These are phyloP conservation scores for Spinibarbus caldwelli DNA, from an alignment of 2,797 vertebrate genomes.

Conservation along the genomic window DNA sequence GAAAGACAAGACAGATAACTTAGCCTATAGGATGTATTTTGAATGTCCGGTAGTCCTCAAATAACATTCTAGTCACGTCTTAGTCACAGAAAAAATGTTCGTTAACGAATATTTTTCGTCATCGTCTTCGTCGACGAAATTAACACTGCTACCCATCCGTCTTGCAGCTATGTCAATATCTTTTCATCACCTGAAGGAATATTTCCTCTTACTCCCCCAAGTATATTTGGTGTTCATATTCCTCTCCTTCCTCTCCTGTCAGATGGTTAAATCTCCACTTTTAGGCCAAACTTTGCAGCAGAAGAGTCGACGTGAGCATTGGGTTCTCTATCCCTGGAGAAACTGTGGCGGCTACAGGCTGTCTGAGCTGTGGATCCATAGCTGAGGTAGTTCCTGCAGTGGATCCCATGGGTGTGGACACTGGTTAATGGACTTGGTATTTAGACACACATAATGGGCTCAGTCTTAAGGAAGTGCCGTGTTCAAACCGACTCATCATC, in stretches of 20 bases:
- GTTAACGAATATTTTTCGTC: no score
- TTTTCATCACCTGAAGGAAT: conserved; percentile 25
- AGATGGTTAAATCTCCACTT: conserved; percentile 23
- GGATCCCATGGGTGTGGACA: conserved; percentile 55
- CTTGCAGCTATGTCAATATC: conserved; percentile 15
- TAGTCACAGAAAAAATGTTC: no score
- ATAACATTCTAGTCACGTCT: no score
- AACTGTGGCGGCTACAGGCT: conserved; percentile 45
- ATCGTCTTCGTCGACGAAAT: no score
- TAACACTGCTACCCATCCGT: conserved; percentile 2
- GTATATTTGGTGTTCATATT: background rate
- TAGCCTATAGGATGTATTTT: no score
- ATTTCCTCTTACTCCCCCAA: background rate
- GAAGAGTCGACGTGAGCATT: conserved; percentile 15
- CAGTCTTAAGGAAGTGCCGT: conserved; percentile 56
- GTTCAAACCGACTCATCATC: conserved; percentile 42
- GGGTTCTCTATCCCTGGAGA: conserved; percentile 44
- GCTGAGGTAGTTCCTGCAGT: conserved; percentile 46
- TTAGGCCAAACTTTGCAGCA: conserved; percentile 19
- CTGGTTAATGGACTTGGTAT: conserved; percentile 62
- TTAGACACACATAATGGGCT: conserved; percentile 67
- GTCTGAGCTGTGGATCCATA: conserved; percentile 51
- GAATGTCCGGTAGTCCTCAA: no score
- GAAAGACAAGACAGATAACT: no score
- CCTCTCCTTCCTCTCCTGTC: background rate